Base-by-base conservation (phyloP, 2,888 invertebrate genomes). In the Boloria selene region DNA sequence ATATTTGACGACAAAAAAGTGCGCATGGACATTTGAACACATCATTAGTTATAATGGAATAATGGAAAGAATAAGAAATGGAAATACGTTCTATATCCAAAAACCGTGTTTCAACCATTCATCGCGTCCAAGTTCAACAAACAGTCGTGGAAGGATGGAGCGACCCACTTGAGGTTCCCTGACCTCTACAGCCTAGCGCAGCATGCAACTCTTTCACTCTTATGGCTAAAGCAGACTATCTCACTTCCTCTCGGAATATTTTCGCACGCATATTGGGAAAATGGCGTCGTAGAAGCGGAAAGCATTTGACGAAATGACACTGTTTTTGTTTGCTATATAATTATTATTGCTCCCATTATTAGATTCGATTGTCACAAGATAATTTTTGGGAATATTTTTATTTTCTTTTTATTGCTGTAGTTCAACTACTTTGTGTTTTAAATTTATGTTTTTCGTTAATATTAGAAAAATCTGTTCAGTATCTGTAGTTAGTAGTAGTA, bases 111-210 rank as follows among this genome's bases (percentile, higher is more conserved):
- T 86, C 86, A 55, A 60, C 52, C 65, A 65, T 70, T 72, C 75
- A 74, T 82, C 82, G 85, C 83, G 85, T 87, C 85, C 90, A 90
- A 91, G 90, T 90, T 90, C 89, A 90, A 81, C 83, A 83, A 80
- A 79, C 84, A 83, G 84, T 82, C 84, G 79, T 83, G 82, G 82
- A 89, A 92, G 91, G 90, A 91, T 88, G 89, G 82, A 87, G 86
- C 87, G 90, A 88, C 91, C 92, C 82, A 92, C 89, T 91, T 92
- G 88, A 83, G 87, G 92, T 90, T 91, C 91, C 86, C 85, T 90
- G 91, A 92, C 91, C 91, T 90, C 90, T 84, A 82, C 81, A 78
- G 82, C 89, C 88, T 88, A 89, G 85, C 88, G 82, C 76, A 77
- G 76, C 77, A 56, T 64, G 64, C 73, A 63, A 85, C 86, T 78